Evolutionary conservation across 30 jellyfish, hydroid and myxozoan genomes (phyloP).

Genomic region (Cassiopea xamachana): DNA sequence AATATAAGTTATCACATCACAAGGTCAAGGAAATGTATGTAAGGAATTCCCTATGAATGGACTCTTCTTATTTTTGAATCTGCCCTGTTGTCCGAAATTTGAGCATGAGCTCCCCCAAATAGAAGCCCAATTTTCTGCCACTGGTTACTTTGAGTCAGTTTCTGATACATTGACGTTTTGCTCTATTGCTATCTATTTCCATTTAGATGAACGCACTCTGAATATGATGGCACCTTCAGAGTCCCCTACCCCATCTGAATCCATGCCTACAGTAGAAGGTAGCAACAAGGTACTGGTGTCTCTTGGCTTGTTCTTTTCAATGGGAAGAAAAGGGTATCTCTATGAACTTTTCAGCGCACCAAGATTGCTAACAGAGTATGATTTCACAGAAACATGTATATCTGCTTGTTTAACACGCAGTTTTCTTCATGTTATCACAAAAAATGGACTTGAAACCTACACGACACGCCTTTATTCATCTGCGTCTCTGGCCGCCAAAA

Average conservation of each 20-base stretch:
- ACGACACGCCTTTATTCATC: slow-evolving; percentile 89
- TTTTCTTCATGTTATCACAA: slow-evolving; percentile 74
- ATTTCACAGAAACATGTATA: slow-evolving; percentile 81
- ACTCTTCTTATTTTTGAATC: no score
- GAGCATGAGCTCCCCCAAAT: no score
- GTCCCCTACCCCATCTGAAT: neutral
- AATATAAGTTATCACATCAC: no score
- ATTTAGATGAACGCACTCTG: neutral
- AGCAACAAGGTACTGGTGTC: slow-evolving; percentile 18
- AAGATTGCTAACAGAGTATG: slow-evolving; percentile 65
- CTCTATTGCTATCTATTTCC: neutral
- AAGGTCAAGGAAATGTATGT: no score
- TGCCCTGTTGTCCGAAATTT: no score
- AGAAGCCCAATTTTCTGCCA: no score
- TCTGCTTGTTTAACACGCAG: slow-evolving; percentile 76
- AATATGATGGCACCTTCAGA: neutral
- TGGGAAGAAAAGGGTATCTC: slow-evolving; percentile 85
- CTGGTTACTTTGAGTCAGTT: neutral
- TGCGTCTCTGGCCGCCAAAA: slow-evolving; percentile 58
- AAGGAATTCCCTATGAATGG: no score
- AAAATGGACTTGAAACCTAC: slow-evolving; percentile 89
- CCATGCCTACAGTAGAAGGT: neutral
- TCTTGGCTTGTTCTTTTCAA: slow-evolving; percentile 83
- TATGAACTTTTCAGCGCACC: slow-evolving; percentile 74
- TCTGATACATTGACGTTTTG: neutral